A percentile compares a stretch with the other conserved stretches of the same genome.
Conservation (phyloP, 2,113 vertebrate species). For the Cynocephalus volans region DNA sequence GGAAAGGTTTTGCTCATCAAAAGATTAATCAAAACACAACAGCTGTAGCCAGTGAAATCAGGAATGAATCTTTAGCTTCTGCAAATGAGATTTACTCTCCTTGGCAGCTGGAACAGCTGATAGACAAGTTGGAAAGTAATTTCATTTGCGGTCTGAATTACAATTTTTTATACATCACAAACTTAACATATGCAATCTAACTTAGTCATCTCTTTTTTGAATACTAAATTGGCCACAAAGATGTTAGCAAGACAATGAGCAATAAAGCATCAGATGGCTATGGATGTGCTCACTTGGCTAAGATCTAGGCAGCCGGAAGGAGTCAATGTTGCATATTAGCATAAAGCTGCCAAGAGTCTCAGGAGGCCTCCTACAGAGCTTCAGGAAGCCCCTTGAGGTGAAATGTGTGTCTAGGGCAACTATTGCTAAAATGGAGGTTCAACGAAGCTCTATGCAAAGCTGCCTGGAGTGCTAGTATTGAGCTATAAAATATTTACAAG, state of each 20-base stretch:
- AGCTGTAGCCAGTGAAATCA: slow-evolving; percentile 25
- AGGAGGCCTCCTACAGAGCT: not conserved
- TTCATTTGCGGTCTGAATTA: slow-evolving; percentile 34
- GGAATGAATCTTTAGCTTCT: slow-evolving; percentile 20
- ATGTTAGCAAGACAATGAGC: not conserved
- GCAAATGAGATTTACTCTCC: not conserved
- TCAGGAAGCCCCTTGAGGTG: not conserved
- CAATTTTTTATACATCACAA: slow-evolving; percentile 51
- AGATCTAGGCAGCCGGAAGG: not conserved
- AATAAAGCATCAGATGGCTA: not conserved
- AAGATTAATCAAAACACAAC: slow-evolving; percentile 39
- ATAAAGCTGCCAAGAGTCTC: slow-evolving; percentile 19
- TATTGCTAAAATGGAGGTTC: not conserved
- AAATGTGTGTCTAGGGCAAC: not conserved
- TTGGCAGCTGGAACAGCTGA: not conserved
- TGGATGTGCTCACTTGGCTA: not conserved
- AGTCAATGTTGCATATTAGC: not conserved
- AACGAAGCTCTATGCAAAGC: not conserved
- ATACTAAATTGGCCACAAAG: slow-evolving; percentile 23
- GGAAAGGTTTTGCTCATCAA: slow-evolving; percentile 52
- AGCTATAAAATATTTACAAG: not conserved
- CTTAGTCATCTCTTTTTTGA: slow-evolving; percentile 32
- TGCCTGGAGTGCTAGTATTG: not conserved
- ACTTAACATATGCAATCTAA: not conserved
- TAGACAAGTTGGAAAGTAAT: not conserved